phyloP scores from a whole-genome alignment of 2,888 invertebrate species.

The Ochlodes sylvanus region DNA sequence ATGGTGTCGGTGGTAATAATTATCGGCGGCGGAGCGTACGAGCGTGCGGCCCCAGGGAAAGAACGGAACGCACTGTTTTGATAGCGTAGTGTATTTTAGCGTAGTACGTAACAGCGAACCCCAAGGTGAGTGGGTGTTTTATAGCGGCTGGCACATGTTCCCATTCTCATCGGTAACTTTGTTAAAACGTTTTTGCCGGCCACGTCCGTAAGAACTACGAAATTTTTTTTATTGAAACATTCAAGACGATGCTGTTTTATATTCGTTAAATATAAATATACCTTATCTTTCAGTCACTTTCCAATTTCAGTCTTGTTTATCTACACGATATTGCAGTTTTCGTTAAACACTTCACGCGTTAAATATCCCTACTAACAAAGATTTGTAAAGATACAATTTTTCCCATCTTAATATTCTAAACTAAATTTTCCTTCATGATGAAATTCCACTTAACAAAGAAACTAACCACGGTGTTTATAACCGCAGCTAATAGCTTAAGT shows the following conservation, averaged over 20 bases:
- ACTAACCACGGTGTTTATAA: slow-evolving; percentile 3
- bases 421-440: not conserved
- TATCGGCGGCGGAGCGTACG: slow-evolving; percentile 45
- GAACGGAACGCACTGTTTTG: slow-evolving; percentile 77
- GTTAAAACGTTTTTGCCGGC: slow-evolving; percentile 31
- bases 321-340: too few relatives aligned
- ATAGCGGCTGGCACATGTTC: slow-evolving; percentile 56
- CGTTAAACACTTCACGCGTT: too few relatives aligned
- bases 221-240: not conserved
- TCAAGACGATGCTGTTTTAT: too few relatives aligned
- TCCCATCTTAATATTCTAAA: too few relatives aligned
- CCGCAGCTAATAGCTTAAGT: slow-evolving; percentile 13
- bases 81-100: slow-evolving; percentile 80
- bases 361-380: too few relatives aligned
- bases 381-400: too few relatives aligned
- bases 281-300: too few relatives aligned
- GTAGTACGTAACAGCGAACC: slow-evolving; percentile 68
- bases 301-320: too few relatives aligned
- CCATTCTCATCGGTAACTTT: slow-evolving; percentile 52
- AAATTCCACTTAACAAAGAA: slow-evolving; percentile 1
- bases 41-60: slow-evolving; percentile 62
- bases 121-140: slow-evolving; percentile 75
- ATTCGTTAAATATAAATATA: too few relatives aligned
- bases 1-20: slow-evolving; percentile 21
- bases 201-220: slow-evolving; percentile 3